Evolutionary conservation across 2,113 vertebrate genomes (phyloP).

Genomic region (Carollia perspicillata): DNA sequence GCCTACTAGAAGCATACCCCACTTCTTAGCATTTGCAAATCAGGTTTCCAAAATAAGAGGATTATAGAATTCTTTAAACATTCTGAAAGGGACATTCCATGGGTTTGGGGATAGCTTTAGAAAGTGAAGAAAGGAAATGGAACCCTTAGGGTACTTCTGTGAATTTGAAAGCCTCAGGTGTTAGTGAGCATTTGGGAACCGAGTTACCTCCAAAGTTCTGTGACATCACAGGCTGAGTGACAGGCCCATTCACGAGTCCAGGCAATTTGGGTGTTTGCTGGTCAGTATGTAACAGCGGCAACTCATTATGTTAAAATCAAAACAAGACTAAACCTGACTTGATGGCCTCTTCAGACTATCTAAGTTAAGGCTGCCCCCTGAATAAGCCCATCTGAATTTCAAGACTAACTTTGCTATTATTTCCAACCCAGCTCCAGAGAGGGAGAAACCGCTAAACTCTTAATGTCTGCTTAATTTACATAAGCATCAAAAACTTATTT

Average conservation of each 20-base stretch:
- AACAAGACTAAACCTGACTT: neutral
- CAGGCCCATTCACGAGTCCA: neutral
- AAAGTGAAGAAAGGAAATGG: neutral
- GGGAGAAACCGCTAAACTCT: neutral
- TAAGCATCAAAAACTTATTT: neutral
- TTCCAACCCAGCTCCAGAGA: neutral
- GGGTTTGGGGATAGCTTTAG: neutral
- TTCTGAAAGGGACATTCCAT: neutral
- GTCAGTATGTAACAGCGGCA: neutral
- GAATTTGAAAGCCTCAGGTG: neutral
- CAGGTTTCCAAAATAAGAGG: neutral
- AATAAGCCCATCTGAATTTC: neutral
- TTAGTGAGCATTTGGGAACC: neutral
- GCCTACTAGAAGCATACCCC: neutral
- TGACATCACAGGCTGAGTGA: neutral
- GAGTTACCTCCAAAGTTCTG: neutral
- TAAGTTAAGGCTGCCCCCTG: neutral
- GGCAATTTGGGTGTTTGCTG: neutral
- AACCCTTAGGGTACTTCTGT: neutral
- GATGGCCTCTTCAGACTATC: neutral
- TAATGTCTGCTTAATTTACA: neutral
- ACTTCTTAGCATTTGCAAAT: neutral
- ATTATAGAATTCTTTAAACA: neutral
- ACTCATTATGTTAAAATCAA: neutral
- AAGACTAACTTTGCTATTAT: neutral